Evolutionary conservation across 2,797 vertebrate genomes (phyloP).

Genomic region (Chromobotia macracanthus): DNA sequence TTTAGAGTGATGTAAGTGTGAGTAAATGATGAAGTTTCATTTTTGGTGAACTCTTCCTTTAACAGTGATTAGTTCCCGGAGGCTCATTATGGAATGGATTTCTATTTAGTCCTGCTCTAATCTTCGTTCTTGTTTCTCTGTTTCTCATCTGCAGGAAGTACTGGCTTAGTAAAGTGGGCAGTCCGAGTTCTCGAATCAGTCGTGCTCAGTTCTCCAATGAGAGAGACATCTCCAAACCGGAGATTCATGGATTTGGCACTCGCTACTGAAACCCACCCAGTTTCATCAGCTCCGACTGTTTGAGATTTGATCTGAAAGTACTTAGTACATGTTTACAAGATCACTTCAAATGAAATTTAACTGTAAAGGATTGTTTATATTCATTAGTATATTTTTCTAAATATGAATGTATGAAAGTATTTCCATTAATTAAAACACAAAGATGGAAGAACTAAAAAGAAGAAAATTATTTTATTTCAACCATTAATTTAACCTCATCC

Average conservation of each 20-base stretch:
- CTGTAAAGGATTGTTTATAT: neutral
- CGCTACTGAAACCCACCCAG: conserved; percentile 71
- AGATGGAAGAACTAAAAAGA: neutral
- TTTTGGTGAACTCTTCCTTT: too few relatives aligned
- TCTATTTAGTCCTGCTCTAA: neutral
- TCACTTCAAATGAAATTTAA: neutral
- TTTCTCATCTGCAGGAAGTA: conserved; percentile 78
- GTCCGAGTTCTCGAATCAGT: conserved; percentile 87
- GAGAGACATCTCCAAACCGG: conserved; percentile 82
- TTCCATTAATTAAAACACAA: neutral
- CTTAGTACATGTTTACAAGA: neutral
- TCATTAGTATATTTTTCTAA: neutral
- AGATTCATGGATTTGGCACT: conserved; percentile 82
- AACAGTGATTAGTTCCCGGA: neutral
- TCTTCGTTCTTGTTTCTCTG: conserved; percentile 11
- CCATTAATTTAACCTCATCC: neutral
- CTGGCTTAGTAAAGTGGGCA: conserved; percentile 87
- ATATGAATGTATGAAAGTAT: neutral
- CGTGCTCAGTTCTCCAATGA: conserved; percentile 83
- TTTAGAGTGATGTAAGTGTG: neutral
- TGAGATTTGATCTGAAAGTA: neutral
- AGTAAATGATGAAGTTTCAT: neutral
- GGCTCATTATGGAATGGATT: neutral
- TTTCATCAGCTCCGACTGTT: neutral
- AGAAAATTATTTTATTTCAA: neutral